Conservation (phyloP, 2,797 vertebrate genomes). For the Halcyon leucocephala region DNA sequence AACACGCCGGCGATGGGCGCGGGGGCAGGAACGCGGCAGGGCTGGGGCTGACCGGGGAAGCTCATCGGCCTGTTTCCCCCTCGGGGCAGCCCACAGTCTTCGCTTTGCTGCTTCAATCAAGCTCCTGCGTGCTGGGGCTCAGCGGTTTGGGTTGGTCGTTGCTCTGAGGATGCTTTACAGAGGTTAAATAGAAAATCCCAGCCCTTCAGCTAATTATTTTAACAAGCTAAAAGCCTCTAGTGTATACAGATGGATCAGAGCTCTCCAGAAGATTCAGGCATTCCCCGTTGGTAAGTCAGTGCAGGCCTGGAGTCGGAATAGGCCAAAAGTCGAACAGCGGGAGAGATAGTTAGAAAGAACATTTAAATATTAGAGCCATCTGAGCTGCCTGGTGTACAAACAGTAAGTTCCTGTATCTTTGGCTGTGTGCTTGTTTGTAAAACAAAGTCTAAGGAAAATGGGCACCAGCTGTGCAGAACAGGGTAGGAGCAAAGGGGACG, state of each 20-base stretch:
- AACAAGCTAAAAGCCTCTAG: no score
- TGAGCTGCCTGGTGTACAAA: not conserved
- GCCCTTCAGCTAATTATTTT: not conserved
- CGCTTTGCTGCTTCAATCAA: fast-evolving
- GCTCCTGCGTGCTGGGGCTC: no score
- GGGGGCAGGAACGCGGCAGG: no score
- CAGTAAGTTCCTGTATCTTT: not conserved
- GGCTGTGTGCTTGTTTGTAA: not conserved
- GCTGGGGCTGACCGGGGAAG: not conserved
- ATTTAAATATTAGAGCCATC: not conserved
- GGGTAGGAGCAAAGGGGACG: not conserved
- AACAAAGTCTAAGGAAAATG: not conserved
- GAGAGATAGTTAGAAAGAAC: not conserved
- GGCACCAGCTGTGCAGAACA: not conserved
- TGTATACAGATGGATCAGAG: fast-evolving
- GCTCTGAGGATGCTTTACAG: not conserved
- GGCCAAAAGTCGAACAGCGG: not conserved
- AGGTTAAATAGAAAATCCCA: not conserved
- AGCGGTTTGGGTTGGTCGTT: fast-evolving
- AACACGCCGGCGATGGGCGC: fast-evolving
- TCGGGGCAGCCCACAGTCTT: not conserved
- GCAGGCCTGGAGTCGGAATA: not conserved
- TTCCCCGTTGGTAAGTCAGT: fast-evolving
- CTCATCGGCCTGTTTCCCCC: fast-evolving
- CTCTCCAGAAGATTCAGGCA: fast-evolving